Evolutionary conservation across 1,140 invertebrate species (phyloP).

Genomic region (Lucilia cuprina): DNA sequence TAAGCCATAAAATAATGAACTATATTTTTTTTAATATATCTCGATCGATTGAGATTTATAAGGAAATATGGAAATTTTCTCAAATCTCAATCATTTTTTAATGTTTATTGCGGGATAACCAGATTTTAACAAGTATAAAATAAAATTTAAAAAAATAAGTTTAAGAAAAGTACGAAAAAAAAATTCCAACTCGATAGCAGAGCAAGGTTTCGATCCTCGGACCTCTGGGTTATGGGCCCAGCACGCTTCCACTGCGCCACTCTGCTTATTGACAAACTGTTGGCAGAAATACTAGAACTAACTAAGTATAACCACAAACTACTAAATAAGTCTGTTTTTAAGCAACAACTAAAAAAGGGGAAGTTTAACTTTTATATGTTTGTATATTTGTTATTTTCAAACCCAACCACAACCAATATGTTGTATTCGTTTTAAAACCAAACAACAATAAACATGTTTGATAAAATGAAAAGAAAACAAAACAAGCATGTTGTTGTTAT

Average conservation of each 20-base stretch:
- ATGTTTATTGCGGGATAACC: too few relatives aligned
- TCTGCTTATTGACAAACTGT: slow-evolving; percentile 70
- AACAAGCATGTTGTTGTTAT: background rate
- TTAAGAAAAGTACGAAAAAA: background rate
- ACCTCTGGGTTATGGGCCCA: slow-evolving; percentile 99
- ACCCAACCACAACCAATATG: background rate
- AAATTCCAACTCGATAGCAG: slow-evolving; percentile 69
- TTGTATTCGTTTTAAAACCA: background rate
- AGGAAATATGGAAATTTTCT: too few relatives aligned
- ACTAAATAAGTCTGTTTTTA: background rate
- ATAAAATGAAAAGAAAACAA: background rate
- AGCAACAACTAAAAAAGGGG: background rate
- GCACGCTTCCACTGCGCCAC: slow-evolving; percentile 98
- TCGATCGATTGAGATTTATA: too few relatives aligned
- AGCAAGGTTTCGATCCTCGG: slow-evolving; percentile 94
- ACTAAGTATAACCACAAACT: background rate
- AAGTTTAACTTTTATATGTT: background rate
- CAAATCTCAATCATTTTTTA: too few relatives aligned
- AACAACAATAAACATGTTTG: background rate
- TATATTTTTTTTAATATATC: too few relatives aligned
- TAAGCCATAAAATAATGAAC: too few relatives aligned
- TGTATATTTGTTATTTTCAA: too few relatives aligned
- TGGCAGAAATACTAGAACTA: background rate
- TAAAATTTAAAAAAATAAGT: background rate
- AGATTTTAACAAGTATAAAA: too few relatives aligned